Evolutionary conservation across 2,797 vertebrate species (phyloP).

Genomic region (Gymnoscopelus braueri): DNA sequence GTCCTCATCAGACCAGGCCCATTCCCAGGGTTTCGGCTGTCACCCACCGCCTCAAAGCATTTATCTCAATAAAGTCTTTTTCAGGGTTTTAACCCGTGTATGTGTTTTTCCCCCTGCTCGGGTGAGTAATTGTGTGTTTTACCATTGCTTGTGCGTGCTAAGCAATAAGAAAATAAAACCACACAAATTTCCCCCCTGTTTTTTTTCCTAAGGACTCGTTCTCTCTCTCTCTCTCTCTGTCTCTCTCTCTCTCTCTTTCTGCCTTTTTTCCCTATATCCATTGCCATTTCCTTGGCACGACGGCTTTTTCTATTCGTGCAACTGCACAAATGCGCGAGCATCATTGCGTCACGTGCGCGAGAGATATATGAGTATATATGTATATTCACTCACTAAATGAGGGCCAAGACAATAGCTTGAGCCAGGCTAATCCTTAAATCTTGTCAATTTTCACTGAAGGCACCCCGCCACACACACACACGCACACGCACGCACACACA

Average conservation of each 20-base stretch:
- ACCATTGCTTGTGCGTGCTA: constrained; percentile 26
- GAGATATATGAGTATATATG: constrained; percentile 53
- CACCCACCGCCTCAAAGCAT: constrained; percentile 57
- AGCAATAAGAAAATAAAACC: constrained; percentile 13
- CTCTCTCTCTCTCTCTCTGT: not conserved
- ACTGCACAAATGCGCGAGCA: constrained; percentile 23
- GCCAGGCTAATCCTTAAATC: constrained; percentile 74
- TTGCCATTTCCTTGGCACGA: no score
- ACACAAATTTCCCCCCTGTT: constrained; percentile 28
- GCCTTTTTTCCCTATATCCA: not conserved
- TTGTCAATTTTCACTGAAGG: constrained; percentile 71
- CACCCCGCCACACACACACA: constrained; percentile 11
- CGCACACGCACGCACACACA: constrained; percentile 38
- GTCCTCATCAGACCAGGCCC: constrained; percentile 45
- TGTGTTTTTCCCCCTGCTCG: constrained; percentile 13
- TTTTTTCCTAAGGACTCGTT: not conserved
- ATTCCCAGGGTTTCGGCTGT: constrained; percentile 73
- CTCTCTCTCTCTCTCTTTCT: not conserved
- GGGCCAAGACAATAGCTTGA: constrained; percentile 65
- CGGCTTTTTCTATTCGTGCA: constrained; percentile 17
- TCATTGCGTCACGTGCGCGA: constrained; percentile 45
- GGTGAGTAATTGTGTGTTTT: constrained; percentile 53
- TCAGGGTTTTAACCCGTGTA: constrained; percentile 15
- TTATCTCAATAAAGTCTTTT: constrained; percentile 59
- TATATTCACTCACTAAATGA: constrained; percentile 48